Evolutionary conservation across 2,888 invertebrate genomes (phyloP), one percentile per base, ranked within the genome.

Genomic region (Sylvicola cinctus): DNA sequence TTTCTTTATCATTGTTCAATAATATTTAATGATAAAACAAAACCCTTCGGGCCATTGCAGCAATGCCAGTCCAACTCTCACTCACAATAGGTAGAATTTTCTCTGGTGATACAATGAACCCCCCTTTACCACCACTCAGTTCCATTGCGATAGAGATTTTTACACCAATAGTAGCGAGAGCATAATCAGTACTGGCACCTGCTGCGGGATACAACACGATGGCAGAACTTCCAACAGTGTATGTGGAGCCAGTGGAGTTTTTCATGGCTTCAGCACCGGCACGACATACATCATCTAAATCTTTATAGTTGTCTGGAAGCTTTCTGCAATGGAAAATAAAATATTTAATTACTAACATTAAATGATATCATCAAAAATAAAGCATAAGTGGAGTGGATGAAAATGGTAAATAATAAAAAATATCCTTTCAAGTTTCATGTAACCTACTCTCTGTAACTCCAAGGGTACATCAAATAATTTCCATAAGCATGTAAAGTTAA

Each of bases 401-500:
- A n/a, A n/a, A 20, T 6, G 20, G 4, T 6, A 20, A 20, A 20
- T 20, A 6, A 20, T 8, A 4, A 20, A 20, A 20, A 20, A 8
- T 6, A 20, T 8, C 20, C 20, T 20, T n/a, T n/a, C n/a, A n/a
- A n/a, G n/a, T n/a, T n/a, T n/a, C n/a, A n/a, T n/a, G n/a, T n/a
- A n/a, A n/a, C 51, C 49, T 42, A 57, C 56, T 46, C 46, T 2
- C 63, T 63, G 43, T 51, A 68, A 14, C 70, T 71, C 61, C 65
- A 74, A 2, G 70, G 73, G 43, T 70, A 71, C 2, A 74, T 49
- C 33, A 74, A 45, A 42, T 62, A 69, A 43, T 65, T 65, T 16
- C 77, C 78, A 42, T 70, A 72, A 7, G 78, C 73, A 50, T 83
- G 81, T 20, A 81, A 58, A 6, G 74, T 66, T 39, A 80, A 46